Base-by-base conservation (phyloP, 1,140 invertebrate species). In the Papilio xuthus region DNA sequence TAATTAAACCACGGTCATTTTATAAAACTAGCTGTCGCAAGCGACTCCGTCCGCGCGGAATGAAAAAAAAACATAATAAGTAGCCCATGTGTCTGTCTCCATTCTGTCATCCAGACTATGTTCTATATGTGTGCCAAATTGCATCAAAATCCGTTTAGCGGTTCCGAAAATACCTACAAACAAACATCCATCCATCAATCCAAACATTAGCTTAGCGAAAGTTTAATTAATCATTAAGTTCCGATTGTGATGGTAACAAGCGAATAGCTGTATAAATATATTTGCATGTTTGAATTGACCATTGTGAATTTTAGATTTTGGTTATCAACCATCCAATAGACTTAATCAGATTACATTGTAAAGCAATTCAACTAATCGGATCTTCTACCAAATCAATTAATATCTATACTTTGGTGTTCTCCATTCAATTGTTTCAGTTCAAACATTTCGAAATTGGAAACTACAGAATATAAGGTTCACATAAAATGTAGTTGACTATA, bases 371-470 rank as follows among this genome's bases (percentile, higher is more conserved):
- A 15, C 26, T 28, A 67, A 67, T 28, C 60, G 26, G 60, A 28
- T 67, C 60, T 67, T 15, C 23, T 67, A 67, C 26, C 2, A 67
- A 67, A 67, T 18, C 26, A 32, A 67, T 67, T 32, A 67, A 67
- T 67, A 67, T 67, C 12, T 67, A 28, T 13, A 12, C 13, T 32
- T 20, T 56, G 18, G 18, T 67, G 26, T 28, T 67, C 26, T 15
- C 12, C 26, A 20, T 28, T 26, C 56, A 60, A 26, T 13, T 26
- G 56, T 60, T 60, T 26, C 23, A n/a, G 18, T 28, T 13, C 12
- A 28, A 60, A 60, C 10, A 53, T 56, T 47, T 23, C 53, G 1
- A 56, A 10, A 56, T 23, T 56, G 1, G 20, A 56, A 56, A 56
- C 53, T 47, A 47, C 44, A 6, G 20, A 56, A 47, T 47, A 47